Conservation (phyloP, 1,140 invertebrate species). For the Drosophila virilis region DNA sequence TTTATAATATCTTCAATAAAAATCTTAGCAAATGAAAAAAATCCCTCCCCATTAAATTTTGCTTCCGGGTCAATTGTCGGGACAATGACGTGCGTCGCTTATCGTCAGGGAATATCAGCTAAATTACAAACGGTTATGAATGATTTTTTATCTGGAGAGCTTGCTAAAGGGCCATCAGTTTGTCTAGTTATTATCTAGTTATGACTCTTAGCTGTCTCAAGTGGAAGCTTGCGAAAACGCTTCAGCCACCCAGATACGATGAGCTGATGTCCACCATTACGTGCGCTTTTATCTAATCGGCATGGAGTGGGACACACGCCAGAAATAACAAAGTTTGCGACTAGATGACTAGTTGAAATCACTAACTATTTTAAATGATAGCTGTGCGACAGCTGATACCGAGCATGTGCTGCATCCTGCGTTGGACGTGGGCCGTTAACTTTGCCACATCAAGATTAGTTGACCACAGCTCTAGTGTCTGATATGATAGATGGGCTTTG, state of each 20-base stretch:
- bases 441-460: constrained; percentile 39
- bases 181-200: constrained; percentile 6
- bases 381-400: constrained; percentile 17
- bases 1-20: constrained; percentile 8
- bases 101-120: neutral
- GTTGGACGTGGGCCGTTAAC: neutral
- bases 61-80: neutral
- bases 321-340: neutral
- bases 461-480: constrained; percentile 19
- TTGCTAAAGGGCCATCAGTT: constrained; percentile 9
- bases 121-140: constrained; percentile 1
- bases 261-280: constrained; percentile 14
- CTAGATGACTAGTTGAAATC: constrained; percentile 1
- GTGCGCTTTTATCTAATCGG: constrained; percentile 50
- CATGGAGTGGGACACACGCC: constrained; percentile 36
- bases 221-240: constrained; percentile 21
- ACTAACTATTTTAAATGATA: constrained; percentile 24
- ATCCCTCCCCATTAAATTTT: neutral
- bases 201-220: neutral
- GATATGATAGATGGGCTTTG: neutral
- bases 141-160: constrained; percentile 30
- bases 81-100: constrained; percentile 3
- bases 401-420: neutral
- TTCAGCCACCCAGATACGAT: constrained; percentile 4
- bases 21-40: neutral